Evolutionary conservation across 2,888 invertebrate species (phyloP), one percentile per base, ranked within the genome.

Genomic region (Tridacna crocea): DNA sequence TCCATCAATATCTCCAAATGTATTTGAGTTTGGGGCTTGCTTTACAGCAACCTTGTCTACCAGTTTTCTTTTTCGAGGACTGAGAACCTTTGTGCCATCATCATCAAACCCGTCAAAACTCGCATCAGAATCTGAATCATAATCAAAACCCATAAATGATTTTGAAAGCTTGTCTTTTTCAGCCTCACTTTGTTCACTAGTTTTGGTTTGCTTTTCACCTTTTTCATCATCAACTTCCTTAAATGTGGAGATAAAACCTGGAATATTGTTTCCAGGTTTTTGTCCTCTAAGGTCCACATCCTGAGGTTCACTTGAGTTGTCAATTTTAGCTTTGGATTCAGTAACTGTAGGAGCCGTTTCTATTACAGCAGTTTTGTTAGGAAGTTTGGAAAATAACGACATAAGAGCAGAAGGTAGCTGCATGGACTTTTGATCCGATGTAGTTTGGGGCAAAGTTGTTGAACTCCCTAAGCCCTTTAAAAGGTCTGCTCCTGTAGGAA

Each of bases 71-170:
- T 84, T 87, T 70, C 84, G 78, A 26, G 87, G 87, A 75, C 87
- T 87, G 10, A 84, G 63, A n/a, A 79, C 84, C 47, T 82, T 87
- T 10, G 82, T 79, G 47, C 84, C 87, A 81, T 87, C 87, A 77
- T 84, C 81, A 26, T 84, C 84, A 60, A 88, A 88, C 10, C 84
- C 86, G 68, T 89, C 89, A 84, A 87, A 87, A 68, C 84, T 84
- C 22, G 82, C 87, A 27, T 75, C 85, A 48, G 83, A 87, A 70
- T 70, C 70, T 19, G 89, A 89, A 80, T 89, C 89, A 77, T 89
- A 89, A 79, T 89, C 87, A 86, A 89, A 89, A 13, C 84, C 88
- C 58, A 88, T 55, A 24, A 89, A 83, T 24, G 88, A 85, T 70
- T 87, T 87, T 26, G 86, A 82, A 15, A 72, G 27, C 60, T 81